Evolutionary conservation across 2,888 invertebrate species (phyloP).

Genomic region (Cataglyphis altisquamis): DNA sequence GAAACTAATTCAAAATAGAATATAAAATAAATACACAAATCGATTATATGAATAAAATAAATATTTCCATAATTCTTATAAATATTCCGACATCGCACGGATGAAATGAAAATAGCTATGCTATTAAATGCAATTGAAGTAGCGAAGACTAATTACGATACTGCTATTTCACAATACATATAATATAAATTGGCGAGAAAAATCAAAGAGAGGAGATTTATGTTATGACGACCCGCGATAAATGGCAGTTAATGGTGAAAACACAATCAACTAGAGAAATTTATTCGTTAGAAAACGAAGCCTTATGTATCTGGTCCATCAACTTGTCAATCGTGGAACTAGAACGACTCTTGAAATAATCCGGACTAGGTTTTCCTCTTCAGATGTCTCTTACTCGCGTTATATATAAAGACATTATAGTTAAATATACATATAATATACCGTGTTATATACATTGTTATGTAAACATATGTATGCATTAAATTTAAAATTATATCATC

Average conservation of each 20-base stretch:
- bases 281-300: conserved; percentile 38
- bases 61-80: not conserved
- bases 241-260: conserved; percentile 15
- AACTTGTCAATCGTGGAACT: conserved; percentile 37
- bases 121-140: not conserved
- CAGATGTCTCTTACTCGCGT: not conserved
- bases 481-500: not conserved
- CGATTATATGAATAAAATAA: not conserved
- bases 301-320: not conserved
- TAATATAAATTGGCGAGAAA: not conserved
- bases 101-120: not conserved
- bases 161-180: not conserved
- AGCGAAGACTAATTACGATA: not conserved
- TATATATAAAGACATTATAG: conserved; percentile 25
- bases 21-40: not conserved
- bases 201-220: conserved; percentile 26
- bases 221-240: not conserved
- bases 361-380: conserved; percentile 16
- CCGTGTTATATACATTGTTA: not conserved
- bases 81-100: not conserved
- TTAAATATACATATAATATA: not conserved
- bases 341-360: conserved; percentile 21
- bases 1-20: not conserved
- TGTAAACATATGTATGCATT: not conserved
- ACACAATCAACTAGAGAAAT: conserved; percentile 40